Evolutionary conservation across 1,140 invertebrate genomes (phyloP), one percentile per base, ranked within the genome.

Genomic region (Matsumurasca onukii): DNA sequence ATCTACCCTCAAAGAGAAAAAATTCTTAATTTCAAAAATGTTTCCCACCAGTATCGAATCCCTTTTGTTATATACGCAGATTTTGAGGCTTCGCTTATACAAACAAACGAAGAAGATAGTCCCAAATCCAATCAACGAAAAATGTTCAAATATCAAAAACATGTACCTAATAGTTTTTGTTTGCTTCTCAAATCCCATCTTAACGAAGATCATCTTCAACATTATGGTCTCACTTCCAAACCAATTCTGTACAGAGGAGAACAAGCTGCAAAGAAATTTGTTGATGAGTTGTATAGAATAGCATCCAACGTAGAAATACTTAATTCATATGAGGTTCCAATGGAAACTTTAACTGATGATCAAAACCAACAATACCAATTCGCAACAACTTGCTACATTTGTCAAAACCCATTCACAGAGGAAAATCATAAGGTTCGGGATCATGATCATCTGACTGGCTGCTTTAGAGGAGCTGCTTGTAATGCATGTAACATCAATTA

Each of bases 361-460:
- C 5, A 52, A 13, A 24, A 12, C 3, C 22, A 13, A 52, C 15
- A 55, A 12, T 20, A 20, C 51, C 20, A 25, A 9, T 20, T 22
- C 3, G 17, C 57, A 25, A 20, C 15, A 3, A 31, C 13, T 9
- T 59, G 20, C 45, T 31, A 68, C 17, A 31, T 62, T 9, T 68
- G 51, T 25, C 29, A 68, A 13, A 2, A 29, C 15, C 5, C 9
- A 2, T 61, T 61, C 30, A 61, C 57, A 9, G 30, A 15, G 12
- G 20, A 61, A 51, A 69, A 71, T 39, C 71, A 51, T 9, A 71
- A 69, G 27, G 29, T 69, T 20, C 20, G 29, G n/a, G 59, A 72
- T 68, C 69, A 73, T 45, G 51, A 70, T 64, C 73, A 72, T 57
- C 51, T 72, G 31, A 72, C 69, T 2, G 71, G 71, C 5, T 30